Conservation (phyloP, 2,888 invertebrate species). For the Esperia sulphurella region DNA sequence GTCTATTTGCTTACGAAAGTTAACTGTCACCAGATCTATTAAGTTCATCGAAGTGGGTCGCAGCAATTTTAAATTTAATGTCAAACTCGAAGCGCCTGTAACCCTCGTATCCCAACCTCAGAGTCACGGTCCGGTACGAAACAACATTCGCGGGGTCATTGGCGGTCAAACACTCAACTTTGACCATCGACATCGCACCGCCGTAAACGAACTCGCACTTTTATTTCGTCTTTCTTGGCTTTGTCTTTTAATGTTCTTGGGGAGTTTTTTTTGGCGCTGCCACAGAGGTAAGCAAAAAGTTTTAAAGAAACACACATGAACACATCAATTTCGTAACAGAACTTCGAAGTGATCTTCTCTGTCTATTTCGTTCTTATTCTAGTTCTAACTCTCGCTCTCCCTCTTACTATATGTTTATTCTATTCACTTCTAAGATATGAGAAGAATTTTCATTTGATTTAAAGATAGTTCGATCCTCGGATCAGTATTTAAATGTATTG, state of each 20-base stretch:
- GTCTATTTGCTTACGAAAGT: too few relatives aligned
- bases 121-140: slow-evolving; percentile 14
- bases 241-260: not conserved
- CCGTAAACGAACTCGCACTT: slow-evolving; percentile 24
- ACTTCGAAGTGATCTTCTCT: too few relatives aligned
- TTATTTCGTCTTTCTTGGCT: slow-evolving; percentile 7
- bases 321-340: too few relatives aligned
- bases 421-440: too few relatives aligned
- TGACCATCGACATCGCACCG: slow-evolving; percentile 44
- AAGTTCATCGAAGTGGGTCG: not conserved
- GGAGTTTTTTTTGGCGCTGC: not conserved
- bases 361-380: too few relatives aligned
- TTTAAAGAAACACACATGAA: too few relatives aligned
- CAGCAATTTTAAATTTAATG: not conserved
- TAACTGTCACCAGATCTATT: not conserved
- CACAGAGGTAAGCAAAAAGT: too few relatives aligned
- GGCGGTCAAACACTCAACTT: slow-evolving; percentile 66
- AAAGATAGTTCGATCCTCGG: too few relatives aligned
- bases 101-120: slow-evolving; percentile 4
- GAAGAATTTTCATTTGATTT: too few relatives aligned
- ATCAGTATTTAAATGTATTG: too few relatives aligned
- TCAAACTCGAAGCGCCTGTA: not conserved
- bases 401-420: too few relatives aligned
- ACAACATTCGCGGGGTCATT: slow-evolving; percentile 51
- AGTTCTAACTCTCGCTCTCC: too few relatives aligned